phyloP scores from a whole-genome alignment of 2,888 invertebrate genomes.

The Agonopterix arenella region DNA sequence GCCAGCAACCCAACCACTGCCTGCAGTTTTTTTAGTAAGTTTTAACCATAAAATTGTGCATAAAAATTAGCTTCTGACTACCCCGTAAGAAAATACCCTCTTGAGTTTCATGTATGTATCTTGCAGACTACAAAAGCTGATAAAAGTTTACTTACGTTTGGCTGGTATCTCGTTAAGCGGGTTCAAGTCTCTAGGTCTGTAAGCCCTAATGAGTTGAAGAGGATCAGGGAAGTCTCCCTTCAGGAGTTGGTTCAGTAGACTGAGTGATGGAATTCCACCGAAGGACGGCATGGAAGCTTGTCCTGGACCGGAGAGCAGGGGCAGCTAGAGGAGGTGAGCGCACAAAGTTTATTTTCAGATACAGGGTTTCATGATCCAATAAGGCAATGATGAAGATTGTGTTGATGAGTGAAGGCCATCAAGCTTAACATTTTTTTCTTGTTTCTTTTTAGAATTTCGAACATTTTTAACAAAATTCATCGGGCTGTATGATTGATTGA shows the following conservation, averaged over 20 bases:
- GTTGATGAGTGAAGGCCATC: not conserved
- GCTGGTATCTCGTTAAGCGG: constrained; percentile 79
- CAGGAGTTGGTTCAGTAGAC: constrained; percentile 76
- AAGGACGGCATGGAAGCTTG: constrained; percentile 67
- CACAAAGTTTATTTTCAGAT: too few relatives aligned
- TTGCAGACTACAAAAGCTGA: not conserved
- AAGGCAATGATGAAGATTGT: not conserved
- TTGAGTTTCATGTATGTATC: not conserved
- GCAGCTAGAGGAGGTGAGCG: constrained; percentile 18
- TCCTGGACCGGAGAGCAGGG: constrained; percentile 26
- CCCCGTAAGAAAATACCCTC: not conserved
- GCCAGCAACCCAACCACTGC: too few relatives aligned
- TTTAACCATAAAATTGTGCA: too few relatives aligned
- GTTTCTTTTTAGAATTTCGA: too few relatives aligned
- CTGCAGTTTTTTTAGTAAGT: too few relatives aligned
- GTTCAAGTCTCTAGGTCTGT: constrained; percentile 70
- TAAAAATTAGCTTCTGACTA: not conserved
- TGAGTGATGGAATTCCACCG: constrained; percentile 75
- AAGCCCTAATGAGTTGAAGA: constrained; percentile 70
- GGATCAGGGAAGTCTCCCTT: constrained; percentile 78
- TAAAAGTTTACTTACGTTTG: constrained; percentile 63
- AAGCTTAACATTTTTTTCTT: too few relatives aligned
- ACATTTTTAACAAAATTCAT: too few relatives aligned
- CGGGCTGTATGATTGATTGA: not conserved
- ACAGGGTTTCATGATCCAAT: too few relatives aligned